These are phyloP conservation scores for Heterotis niloticus DNA, from an alignment of 2,113 vertebrate species.

Conservation along the genomic window DNA sequence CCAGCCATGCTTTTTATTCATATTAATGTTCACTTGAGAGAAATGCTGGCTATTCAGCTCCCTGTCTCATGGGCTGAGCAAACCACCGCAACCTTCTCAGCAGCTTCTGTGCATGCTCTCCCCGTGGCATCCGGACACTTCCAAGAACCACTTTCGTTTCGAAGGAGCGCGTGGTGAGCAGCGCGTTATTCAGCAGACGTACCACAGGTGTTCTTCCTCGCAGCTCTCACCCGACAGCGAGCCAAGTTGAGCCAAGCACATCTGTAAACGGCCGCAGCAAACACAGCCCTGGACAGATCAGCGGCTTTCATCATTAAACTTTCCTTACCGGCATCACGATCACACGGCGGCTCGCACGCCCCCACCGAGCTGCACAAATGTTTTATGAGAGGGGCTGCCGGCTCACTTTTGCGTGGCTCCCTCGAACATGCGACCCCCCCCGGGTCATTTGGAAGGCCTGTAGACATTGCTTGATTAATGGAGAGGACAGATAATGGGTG, in stretches of 20 bases:
- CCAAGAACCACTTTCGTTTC: too few relatives aligned
- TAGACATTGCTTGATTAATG: conserved; percentile 3
- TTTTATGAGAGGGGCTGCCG: conserved; percentile 2
- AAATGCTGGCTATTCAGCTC: not conserved
- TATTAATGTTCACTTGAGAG: not conserved
- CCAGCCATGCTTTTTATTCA: not conserved
- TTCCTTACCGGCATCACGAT: too few relatives aligned
- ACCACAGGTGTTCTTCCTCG: too few relatives aligned
- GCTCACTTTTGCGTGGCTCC: not conserved
- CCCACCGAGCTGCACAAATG: not conserved
- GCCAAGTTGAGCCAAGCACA: not conserved
- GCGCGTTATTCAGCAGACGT: too few relatives aligned
- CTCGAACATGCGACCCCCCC: not conserved
- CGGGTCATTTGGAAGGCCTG: not conserved
- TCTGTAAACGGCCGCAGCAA: not conserved
- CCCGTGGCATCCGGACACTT: too few relatives aligned
- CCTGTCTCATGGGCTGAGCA: not conserved
- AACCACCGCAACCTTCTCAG: not conserved
- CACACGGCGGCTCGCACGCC: too few relatives aligned
- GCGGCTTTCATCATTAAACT: not conserved
- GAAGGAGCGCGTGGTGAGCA: too few relatives aligned
- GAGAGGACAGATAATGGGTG: not conserved
- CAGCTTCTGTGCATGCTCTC: not conserved
- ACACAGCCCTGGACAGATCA: not conserved
- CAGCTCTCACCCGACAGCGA: too few relatives aligned